Base-by-base conservation (phyloP, 1,140 invertebrate genomes). In the Apis laboriosa region DNA sequence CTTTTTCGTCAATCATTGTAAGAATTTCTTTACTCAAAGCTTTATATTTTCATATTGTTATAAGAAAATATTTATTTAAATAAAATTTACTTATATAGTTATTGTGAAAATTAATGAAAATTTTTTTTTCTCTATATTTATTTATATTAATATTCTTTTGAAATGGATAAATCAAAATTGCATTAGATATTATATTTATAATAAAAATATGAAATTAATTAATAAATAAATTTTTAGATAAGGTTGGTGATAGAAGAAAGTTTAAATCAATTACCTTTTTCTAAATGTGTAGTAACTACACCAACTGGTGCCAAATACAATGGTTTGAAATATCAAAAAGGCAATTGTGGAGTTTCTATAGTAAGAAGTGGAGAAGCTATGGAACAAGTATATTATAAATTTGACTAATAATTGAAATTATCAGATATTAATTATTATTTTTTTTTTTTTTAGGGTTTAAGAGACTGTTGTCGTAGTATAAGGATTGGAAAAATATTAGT, bases 291-390 rank as follows among this genome's bases (percentile, higher is more conserved):
- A 83, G 97, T 99, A 9, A 97, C 96, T 24, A 99, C 99, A 53
- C 99, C 99, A 5, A 99, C 99, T 21, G 98, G 96, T 86, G 97
- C 97, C 73, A 94, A 96, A 24, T 99, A 99, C 92, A 95, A 98
- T 91, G 99, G 99, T 4, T 94, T 99, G 0, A 97, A 97, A 88
- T 99, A 98, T 94, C 96, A 98, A 77, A 98, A 98, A 88, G 99
- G 99, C 55, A 99, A 99, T 93, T 99, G 99, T 95, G 99, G 99
- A 15, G 99, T 99, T n/a, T 99, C 98, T 63, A 98, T 99, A 91
- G 98, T 99, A 28, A 95, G 98, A 86, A 97, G 96, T 28, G 99
- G 99, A 68, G 99, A 99, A 94, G 98, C 99, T 28, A 99, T 99
- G 99, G 99, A 99, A 93, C 97, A 98, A 94, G 96, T 96, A 93